Percentiles rank a stretch among this genome's conserved stretches.
phyloP scores from a whole-genome alignment of 2,113 vertebrate genomes.

The Mionectes macconnelli region DNA sequence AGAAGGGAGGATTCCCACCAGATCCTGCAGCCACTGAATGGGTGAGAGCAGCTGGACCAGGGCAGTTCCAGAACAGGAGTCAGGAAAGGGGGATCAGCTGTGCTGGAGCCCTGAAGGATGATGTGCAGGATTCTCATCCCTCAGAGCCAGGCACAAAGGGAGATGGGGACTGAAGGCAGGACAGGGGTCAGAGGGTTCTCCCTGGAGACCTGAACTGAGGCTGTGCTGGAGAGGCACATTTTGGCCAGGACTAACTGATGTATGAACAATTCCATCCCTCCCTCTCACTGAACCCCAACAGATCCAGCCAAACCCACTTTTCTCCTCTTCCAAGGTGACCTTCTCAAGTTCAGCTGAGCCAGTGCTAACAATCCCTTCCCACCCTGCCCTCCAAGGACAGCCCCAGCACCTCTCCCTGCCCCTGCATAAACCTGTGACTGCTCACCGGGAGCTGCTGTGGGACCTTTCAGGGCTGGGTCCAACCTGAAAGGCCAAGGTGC shows the following conservation, averaged over 20 bases:
- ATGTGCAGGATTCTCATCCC: background rate
- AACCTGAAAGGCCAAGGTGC: accelerated
- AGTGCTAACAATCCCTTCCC: background rate
- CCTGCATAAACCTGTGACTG: background rate
- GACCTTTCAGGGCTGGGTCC: background rate
- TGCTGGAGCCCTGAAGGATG: background rate
- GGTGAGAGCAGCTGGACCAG: background rate
- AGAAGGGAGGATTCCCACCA: accelerated
- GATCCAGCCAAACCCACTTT: background rate
- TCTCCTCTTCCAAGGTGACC: too few relatives aligned
- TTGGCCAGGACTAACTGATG: background rate
- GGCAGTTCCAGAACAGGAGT: background rate
- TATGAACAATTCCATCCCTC: background rate
- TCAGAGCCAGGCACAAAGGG: background rate
- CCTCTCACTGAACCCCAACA: background rate
- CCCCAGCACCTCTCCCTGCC: too few relatives aligned
- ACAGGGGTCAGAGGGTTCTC: background rate
- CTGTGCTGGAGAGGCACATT: background rate
- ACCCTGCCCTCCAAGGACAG: background rate
- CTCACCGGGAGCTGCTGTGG: background rate
- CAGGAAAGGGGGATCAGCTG: background rate
- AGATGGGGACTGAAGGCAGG: accelerated
- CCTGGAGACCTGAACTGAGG: background rate
- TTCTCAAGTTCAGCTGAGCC: background rate
- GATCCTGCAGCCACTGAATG: background rate